Base-by-base conservation (phyloP, 2,797 vertebrate species). In the Echiichthys vipera region DNA sequence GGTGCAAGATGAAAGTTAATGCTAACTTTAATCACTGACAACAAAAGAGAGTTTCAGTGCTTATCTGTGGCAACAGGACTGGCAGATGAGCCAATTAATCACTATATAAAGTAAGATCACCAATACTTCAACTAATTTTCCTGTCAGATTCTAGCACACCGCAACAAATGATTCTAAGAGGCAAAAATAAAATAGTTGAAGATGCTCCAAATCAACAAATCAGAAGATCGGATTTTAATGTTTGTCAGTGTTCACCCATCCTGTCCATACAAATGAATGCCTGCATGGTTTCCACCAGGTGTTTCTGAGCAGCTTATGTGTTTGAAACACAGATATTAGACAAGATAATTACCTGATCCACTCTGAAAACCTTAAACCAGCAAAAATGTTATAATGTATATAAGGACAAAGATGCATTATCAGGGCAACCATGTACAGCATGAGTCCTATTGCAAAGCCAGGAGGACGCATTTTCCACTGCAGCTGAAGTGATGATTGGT, bases 41-140 rank as follows among this genome's bases (percentile, higher is more conserved):
- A 83, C 59, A 71, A 80, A 80, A 55, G 29, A 58, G 32, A 42
- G 55, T 69, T 67, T 57, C 7, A 34, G 29, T 42, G 40, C 49
- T 83, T 81, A 76, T 89, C 79, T 83, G 8, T 69, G 39, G 50
- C 18, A 59, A 69, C 20, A 64, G 53, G 56, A 63, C 68, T 59
- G 55, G 53, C 81, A 87, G 69, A 87, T 84, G 72, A 65, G 77
- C 65, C 62, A 83, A 79, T 87, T 86, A 73, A 69, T 84, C 55
- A 42, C 73, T 50, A 59, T 71, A 57, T 45, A 49, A 74, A 90
- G 45, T 30, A 47, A 81, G 69, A 83, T 73, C 59, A 43, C n/a
- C n/a, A 43, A 37, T 57, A 56, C 51, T 73, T 83, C 20, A 46
- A 66, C 43, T 55, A 12, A 69, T 63, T 78, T 70, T 64, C 30